Evolutionary conservation across 1,140 invertebrate genomes (phyloP), one percentile per base, ranked within the genome.

Genomic region (Drosophila busckii): DNA sequence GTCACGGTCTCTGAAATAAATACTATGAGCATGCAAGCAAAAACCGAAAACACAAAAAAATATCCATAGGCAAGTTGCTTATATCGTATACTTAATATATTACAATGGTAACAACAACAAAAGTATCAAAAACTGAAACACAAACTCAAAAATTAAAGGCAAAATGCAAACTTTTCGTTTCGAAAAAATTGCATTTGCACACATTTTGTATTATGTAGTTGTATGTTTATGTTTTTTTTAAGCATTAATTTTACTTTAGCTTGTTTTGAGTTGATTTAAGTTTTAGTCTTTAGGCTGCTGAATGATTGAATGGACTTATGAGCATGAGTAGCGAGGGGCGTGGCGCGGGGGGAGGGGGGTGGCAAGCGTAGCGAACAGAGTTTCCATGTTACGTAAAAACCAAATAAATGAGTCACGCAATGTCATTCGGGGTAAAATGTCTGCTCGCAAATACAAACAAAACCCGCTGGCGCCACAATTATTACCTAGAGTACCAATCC

Each of bases 1-100:
- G 73, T 87, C 86, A 62, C 85, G 85, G 65, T 87, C 86, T 87
- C 86, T 87, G 86, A 86, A 87, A 87, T 85, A 84, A 85, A 87
- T 84, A 83, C 84, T 85, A 87, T 87, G 75, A 87, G 69, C 85
- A 87, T 87, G 85, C 85, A 87, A 84, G 85, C 83, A 83, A 85
- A 56, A 85, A 63, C 63, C 54, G 50, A 84, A 83, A 68, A 82
- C 67, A 82, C 45, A 82, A 82, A 80, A 44, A n/a, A n/a, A n/a
- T n/a, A 48, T 37, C 45, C 55, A 55, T 45, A 68, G 68, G 54
- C 58, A 68, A 62, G 60, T 62, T 58, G 50, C 59, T 73, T 70
- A 46, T 22, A n/a, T 19, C n/a, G n/a, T n/a, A n/a, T n/a, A n/a
- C n/a, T n/a, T n/a, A n/a, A n/a, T n/a, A n/a, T n/a, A n/a, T n/a